These are phyloP conservation scores for Brachionus calyciflorus DNA, from an alignment of 1,140 invertebrate species.

Conservation along the genomic window DNA sequence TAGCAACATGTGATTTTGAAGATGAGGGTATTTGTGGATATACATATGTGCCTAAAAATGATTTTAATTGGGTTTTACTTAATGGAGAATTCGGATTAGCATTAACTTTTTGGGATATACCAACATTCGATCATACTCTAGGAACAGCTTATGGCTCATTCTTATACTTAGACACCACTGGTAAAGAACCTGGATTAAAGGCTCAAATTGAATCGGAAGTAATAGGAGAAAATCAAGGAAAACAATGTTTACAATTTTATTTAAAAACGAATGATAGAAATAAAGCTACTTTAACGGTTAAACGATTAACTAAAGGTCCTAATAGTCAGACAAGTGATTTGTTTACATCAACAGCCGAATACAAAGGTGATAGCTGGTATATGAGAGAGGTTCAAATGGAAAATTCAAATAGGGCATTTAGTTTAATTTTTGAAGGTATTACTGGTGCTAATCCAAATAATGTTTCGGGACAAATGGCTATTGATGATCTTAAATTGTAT, in stretches of 20 bases:
- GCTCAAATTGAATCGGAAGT: slow-evolving; percentile 43
- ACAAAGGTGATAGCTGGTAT: background rate
- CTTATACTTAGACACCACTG: slow-evolving; percentile 24
- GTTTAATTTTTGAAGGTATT: slow-evolving; percentile 43
- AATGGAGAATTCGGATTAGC: slow-evolving; percentile 19
- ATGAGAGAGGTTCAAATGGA: slow-evolving; percentile 11
- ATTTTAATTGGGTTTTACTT: slow-evolving; percentile 41
- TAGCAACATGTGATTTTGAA: slow-evolving; percentile 43
- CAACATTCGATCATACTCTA: slow-evolving; percentile 49
- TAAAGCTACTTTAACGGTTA: slow-evolving; percentile 5
- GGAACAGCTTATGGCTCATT: background rate
- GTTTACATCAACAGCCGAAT: background rate
- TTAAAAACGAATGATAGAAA: slow-evolving; percentile 23
- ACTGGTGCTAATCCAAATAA: slow-evolving; percentile 48
- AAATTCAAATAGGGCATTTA: background rate
- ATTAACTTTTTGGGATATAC: slow-evolving; percentile 43
- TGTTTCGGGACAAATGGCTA: slow-evolving; percentile 50
- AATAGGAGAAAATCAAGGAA: background rate
- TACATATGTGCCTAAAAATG: background rate
- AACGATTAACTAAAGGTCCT: background rate
- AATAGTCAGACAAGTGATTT: background rate
- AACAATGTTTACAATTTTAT: slow-evolving; percentile 38
- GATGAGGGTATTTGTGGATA: slow-evolving; percentile 15
- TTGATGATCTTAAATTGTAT: slow-evolving; percentile 52
- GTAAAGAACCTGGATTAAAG: background rate